These are phyloP conservation scores for Caenorhabditis zanzibari DNA, from an alignment of 2,888 invertebrate genomes.

Conservation along the genomic window DNA sequence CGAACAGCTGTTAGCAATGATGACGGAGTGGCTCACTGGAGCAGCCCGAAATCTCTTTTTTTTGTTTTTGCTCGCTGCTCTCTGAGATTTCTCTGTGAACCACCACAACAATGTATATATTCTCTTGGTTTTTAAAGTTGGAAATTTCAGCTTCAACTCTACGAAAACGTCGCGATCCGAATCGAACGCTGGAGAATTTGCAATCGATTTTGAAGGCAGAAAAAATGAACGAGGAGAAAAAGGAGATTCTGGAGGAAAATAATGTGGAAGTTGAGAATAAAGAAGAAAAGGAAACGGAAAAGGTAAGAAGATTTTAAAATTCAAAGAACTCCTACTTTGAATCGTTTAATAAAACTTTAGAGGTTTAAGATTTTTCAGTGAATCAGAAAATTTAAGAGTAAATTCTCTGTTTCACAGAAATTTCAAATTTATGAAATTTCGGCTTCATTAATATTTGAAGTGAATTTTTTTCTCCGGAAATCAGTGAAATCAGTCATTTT, in stretches of 20 bases:
- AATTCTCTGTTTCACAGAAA: neutral
- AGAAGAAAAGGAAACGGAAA: constrained; percentile 17
- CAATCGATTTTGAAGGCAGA: constrained; percentile 52
- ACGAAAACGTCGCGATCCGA: constrained; percentile 62
- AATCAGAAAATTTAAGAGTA: neutral
- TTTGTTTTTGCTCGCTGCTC: constrained; percentile 8
- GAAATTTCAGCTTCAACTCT: constrained; percentile 54
- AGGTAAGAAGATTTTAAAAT: neutral
- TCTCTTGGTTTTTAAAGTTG: too few species aligned
- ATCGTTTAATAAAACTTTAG: too few species aligned
- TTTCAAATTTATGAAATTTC: too few species aligned
- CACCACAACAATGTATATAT: constrained; percentile 35
- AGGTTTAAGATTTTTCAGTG: neutral
- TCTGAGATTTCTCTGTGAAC: constrained; percentile 22
- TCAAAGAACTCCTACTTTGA: neutral
- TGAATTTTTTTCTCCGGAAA: too few species aligned
- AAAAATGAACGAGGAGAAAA: constrained; percentile 30
- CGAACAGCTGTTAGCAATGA: constrained; percentile 38
- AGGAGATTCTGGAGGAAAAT: neutral
- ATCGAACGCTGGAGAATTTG: constrained; percentile 63
- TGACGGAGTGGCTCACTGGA: neutral
- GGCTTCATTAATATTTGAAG: too few species aligned
- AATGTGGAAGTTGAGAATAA: neutral
- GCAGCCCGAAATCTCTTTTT: neutral
- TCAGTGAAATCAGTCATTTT: too few species aligned